phyloP scores from a whole-genome alignment of 2,797 vertebrate species.

The Ambastaia sidthimunki region DNA sequence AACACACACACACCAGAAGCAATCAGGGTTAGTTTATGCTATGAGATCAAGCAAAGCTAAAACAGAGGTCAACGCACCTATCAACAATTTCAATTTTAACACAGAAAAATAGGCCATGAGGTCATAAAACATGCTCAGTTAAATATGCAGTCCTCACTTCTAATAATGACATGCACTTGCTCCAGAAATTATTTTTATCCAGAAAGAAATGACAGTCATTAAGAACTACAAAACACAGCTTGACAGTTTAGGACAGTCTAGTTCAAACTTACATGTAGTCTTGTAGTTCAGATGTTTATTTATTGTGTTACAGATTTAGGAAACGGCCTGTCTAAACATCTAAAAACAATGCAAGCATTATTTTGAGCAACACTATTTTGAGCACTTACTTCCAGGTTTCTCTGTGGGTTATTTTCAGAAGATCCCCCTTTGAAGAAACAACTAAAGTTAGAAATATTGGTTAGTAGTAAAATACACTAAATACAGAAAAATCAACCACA shows the following conservation, averaged over 20 bases:
- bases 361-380: neutral
- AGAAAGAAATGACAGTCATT: slow-evolving; percentile 1
- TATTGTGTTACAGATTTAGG: neutral
- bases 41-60: slow-evolving; percentile 1
- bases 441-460: neutral
- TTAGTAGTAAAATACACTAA: neutral
- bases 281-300: no score
- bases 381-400: slow-evolving; percentile 63
- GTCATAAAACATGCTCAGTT: slow-evolving; percentile 3
- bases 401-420: slow-evolving; percentile 66
- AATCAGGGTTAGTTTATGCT: neutral
- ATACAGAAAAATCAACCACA: neutral
- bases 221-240: neutral
- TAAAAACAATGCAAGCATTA: neutral
- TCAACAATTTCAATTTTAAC: neutral
- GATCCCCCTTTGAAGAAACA: slow-evolving; percentile 61
- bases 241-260: neutral
- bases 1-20: neutral
- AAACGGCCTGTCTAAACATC: neutral
- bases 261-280: no score
- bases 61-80: neutral
- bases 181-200: slow-evolving; percentile 29
- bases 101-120: neutral
- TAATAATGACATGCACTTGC: slow-evolving; percentile 3
- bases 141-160: neutral